Conservation (phyloP, 2,888 invertebrate genomes). For the Sclerodermus sp. region DNA sequence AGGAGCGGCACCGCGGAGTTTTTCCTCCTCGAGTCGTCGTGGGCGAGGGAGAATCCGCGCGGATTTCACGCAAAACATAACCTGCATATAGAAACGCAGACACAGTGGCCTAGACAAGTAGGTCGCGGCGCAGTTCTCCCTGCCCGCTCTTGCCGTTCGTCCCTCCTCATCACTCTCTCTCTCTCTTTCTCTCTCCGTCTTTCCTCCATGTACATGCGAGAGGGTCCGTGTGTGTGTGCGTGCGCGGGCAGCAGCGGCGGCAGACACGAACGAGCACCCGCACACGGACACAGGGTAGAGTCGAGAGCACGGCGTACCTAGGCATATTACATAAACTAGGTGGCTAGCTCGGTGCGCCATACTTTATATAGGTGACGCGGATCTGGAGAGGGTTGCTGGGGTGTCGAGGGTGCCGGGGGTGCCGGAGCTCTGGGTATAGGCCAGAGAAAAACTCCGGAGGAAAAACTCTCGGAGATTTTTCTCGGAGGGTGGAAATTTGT, state of each 20-base stretch:
- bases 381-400: conserved; percentile 4
- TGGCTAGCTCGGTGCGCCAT: conserved; percentile 28
- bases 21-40: too few relatives aligned
- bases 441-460: too few relatives aligned
- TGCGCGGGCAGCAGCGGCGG: too few relatives aligned
- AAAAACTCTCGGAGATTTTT: too few relatives aligned
- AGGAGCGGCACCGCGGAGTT: too few relatives aligned
- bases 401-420: too few relatives aligned
- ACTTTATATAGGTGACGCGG: conserved; percentile 21
- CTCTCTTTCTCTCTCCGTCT: too few relatives aligned
- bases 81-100: conserved; percentile 43
- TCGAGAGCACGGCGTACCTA: conserved; percentile 19
- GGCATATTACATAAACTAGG: conserved; percentile 43
- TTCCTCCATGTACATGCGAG: too few relatives aligned
- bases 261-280: conserved; percentile 7
- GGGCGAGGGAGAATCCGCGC: conserved; percentile 6
- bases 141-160: conserved; percentile 31
- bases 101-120: conserved; percentile 55
- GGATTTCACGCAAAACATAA: conserved; percentile 37
- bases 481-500: too few relatives aligned
- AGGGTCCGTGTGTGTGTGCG: too few relatives aligned
- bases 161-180: too few relatives aligned
- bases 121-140: conserved; percentile 54
- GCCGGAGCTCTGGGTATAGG: too few relatives aligned
- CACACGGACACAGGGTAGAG: conserved; percentile 1